Percentiles rank a stretch among this genome's conserved stretches.
These are phyloP conservation scores for Drosophila takahashii DNA, from an alignment of 1,140 invertebrate species.

Conservation along the genomic window DNA sequence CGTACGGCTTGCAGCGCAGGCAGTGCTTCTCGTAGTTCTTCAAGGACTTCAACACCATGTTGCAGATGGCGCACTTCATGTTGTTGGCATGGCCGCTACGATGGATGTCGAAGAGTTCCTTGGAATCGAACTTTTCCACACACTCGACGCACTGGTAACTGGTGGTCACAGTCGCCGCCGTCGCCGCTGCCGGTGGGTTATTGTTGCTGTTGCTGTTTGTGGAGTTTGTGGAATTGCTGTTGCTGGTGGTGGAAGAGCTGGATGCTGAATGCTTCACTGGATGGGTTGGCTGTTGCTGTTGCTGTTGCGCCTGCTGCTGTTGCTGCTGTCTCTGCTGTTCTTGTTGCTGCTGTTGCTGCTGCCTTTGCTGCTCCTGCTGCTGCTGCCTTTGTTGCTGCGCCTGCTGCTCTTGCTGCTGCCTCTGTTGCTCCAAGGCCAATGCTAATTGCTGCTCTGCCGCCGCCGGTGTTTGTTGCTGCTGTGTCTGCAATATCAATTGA, in stretches of 20 bases:
- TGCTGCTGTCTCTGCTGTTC: conserved; percentile 23
- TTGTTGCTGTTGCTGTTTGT: conserved; percentile 24
- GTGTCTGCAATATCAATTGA: conserved; percentile 73
- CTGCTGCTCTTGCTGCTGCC: conserved; percentile 26
- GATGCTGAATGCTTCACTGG: conserved; percentile 12
- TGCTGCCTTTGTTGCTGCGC: conserved; percentile 35
- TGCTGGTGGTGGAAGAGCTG: conserved; percentile 16
- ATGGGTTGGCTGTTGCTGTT: conserved; percentile 27
- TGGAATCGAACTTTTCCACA: conserved; percentile 81
- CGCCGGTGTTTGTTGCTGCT: conserved; percentile 40
- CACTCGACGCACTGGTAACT: conserved; percentile 81
- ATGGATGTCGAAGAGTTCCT: conserved; percentile 82
- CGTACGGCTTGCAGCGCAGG: conserved; percentile 84
- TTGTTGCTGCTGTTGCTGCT: conserved; percentile 25
- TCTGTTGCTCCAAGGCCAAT: conserved; percentile 38
- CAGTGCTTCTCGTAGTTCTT: conserved; percentile 84
- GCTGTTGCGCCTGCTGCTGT: conserved; percentile 20
- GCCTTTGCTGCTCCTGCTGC: conserved; percentile 19
- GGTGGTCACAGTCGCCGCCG: conserved; percentile 31
- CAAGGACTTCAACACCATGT: conserved; percentile 79
- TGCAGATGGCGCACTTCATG: conserved; percentile 84
- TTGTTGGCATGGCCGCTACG: conserved; percentile 82
- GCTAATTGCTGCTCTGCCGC: conserved; percentile 15
- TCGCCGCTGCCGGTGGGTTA: conserved; percentile 19
- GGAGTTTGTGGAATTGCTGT: conserved; percentile 27